Conservation (phyloP, 1,140 invertebrate genomes). For the Drosophila melanogaster region Release_6_plus_ISO1_MT NT_037436.4:12482501-12483000, state of each 20-base stretch:
- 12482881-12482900: conserved; percentile 22
- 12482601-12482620: conserved; percentile 21
- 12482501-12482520: conserved; percentile 40
- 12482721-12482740: conserved; percentile 24
- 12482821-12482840: conserved; percentile 25
- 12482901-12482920: conserved; percentile 15
- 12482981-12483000: no score
- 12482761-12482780: conserved; percentile 31
- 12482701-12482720: conserved; percentile 26
- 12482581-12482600: conserved; percentile 31
- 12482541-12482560: conserved; percentile 67
- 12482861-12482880: conserved; percentile 72
- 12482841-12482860: conserved; percentile 50
- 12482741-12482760: conserved; percentile 3
- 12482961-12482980: no score
- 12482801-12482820: conserved; percentile 4
- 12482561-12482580: conserved; percentile 46
- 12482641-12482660: conserved; percentile 25
- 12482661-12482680: conserved; percentile 13
- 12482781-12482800: conserved; percentile 33
- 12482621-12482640: conserved; percentile 22
- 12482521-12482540: conserved; percentile 49
- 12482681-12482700: conserved; percentile 36
- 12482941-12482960: no score
- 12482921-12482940: not conserved